Percentiles rank a stretch among this genome's conserved stretches.
Conservation (phyloP, 2,797 vertebrate species). For the Crenichthys baileyi region DNA sequence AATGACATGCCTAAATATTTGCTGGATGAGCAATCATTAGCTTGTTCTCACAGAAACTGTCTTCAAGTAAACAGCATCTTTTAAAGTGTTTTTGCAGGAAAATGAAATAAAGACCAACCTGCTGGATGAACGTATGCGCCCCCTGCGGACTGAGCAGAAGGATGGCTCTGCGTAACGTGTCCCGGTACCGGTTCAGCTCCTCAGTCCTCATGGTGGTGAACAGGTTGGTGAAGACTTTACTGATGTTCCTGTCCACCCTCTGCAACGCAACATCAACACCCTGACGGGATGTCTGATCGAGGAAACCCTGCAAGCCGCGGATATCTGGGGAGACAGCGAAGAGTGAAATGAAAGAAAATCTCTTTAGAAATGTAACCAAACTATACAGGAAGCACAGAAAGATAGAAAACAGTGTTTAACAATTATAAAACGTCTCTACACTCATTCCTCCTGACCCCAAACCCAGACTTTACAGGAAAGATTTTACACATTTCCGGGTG, state of each 20-base stretch:
- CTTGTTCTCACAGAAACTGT: not conserved
- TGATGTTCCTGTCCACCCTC: conserved; percentile 96
- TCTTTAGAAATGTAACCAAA: not conserved
- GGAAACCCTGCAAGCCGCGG: conserved; percentile 92
- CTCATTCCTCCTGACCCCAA: not conserved
- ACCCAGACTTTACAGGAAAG: not conserved
- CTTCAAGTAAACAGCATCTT: not conserved
- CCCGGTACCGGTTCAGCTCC: conserved; percentile 94
- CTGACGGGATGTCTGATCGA: conserved; percentile 92
- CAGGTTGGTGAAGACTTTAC: conserved; percentile 92
- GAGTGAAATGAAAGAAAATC: not conserved
- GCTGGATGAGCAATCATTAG: not conserved
- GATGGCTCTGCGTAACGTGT: conserved; percentile 92
- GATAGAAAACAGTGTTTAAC: not conserved
- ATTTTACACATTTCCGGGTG: not conserved
- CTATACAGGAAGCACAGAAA: no score
- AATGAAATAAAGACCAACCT: conserved; percentile 78
- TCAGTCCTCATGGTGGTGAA: conserved; percentile 97
- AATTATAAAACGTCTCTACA: not conserved
- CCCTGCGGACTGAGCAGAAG: conserved; percentile 92
- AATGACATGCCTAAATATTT: not conserved
- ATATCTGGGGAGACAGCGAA: conserved; percentile 83
- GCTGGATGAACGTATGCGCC: conserved; percentile 93
- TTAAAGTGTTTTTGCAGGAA: not conserved
- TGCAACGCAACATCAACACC: conserved; percentile 95